Conservation (phyloP, 2,797 vertebrate genomes). For the Sphenodon punctatus region DNA sequence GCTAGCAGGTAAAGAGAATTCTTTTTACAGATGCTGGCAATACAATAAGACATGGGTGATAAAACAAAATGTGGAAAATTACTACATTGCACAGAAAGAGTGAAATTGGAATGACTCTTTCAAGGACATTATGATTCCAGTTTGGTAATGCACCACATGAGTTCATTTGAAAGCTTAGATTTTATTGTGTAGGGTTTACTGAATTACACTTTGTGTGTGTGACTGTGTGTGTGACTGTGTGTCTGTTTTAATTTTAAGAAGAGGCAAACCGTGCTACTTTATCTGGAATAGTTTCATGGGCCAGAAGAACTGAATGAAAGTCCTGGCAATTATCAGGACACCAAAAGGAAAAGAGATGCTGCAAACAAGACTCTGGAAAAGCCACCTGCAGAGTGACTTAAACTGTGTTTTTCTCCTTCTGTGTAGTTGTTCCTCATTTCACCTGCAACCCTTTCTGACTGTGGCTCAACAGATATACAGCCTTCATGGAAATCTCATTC, state of each 20-base stretch:
- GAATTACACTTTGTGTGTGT: too few species aligned
- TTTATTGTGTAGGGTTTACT: not conserved
- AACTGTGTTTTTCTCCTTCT: not conserved
- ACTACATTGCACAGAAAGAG: constrained; percentile 5
- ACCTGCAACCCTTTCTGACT: too few species aligned
- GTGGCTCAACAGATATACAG: too few species aligned
- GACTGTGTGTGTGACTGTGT: too few species aligned
- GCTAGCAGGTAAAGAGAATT: not conserved
- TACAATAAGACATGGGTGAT: constrained; percentile 3
- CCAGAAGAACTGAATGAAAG: not conserved
- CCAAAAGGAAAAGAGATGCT: not conserved
- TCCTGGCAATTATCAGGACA: not conserved
- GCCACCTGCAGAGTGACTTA: not conserved
- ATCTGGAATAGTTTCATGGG: not conserved
- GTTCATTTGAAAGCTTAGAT: constrained; percentile 4
- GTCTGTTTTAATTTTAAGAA: not conserved
- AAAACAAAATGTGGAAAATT: constrained; percentile 45
- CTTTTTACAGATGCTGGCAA: constrained; percentile 32
- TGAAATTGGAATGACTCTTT: constrained; percentile 9
- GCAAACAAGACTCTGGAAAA: not conserved
- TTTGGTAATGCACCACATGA: not conserved
- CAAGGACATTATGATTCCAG: constrained; percentile 11
- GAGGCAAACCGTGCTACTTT: not conserved
- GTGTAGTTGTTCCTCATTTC: not conserved
- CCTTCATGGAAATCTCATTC: too few species aligned